Percentiles rank a stretch among this genome's conserved stretches.
phyloP scores from a whole-genome alignment of 2,797 vertebrate species.

The Peromyscus aztecus region DNA sequence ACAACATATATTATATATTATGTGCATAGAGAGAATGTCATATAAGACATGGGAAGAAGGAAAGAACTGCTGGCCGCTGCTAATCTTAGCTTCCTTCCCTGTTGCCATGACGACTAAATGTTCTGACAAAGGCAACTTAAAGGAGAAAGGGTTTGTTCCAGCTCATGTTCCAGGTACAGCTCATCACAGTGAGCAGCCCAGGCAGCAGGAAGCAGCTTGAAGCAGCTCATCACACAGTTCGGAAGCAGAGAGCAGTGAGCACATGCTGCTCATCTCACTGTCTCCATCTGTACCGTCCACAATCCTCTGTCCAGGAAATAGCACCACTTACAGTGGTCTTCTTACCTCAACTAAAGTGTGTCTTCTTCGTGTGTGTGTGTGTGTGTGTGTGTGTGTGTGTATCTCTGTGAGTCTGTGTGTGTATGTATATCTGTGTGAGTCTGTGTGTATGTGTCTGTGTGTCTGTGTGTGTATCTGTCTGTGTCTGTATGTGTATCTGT shows the following conservation, averaged over 20 bases:
- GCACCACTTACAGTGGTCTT: background rate
- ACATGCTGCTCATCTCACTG: background rate
- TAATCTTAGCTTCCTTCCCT: background rate
- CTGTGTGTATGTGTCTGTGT: background rate
- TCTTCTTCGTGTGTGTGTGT: background rate
- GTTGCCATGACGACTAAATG: background rate
- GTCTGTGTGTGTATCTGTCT: too few species aligned
- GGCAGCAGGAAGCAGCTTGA: background rate
- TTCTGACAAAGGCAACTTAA: too few species aligned
- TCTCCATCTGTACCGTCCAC: background rate
- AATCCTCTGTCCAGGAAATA: background rate
- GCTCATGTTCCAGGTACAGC: background rate
- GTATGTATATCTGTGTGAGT: background rate
- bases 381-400: background rate
- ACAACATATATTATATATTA: background rate
- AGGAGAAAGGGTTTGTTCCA: background rate
- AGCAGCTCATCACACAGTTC: too few species aligned
- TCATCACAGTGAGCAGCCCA: background rate
- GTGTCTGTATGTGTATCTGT: background rate
- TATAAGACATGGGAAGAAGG: background rate
- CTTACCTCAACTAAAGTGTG: background rate
- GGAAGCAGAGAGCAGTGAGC: background rate
- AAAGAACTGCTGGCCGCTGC: background rate
- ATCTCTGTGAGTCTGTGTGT: background rate
- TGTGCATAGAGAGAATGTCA: background rate